phyloP scores from a whole-genome alignment of 1,140 invertebrate genomes.

The Calycopis cecrops region DNA sequence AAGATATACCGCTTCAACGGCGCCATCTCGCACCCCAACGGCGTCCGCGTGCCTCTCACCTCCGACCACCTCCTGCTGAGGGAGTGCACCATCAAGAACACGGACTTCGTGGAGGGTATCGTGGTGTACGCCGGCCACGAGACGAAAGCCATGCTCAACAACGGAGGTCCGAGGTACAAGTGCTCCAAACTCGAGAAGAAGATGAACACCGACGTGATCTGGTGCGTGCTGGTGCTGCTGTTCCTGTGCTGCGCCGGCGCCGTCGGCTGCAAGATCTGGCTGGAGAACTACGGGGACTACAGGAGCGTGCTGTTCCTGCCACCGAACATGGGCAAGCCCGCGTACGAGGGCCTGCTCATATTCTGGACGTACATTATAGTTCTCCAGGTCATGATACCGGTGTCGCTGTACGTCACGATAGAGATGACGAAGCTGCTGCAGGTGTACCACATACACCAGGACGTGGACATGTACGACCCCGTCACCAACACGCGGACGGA shows the following conservation, averaged over 20 bases:
- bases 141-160: conserved; percentile 98
- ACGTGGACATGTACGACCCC: conserved; percentile 89
- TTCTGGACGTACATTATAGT: conserved; percentile 98
- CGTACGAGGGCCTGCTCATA: conserved; percentile 89
- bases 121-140: conserved; percentile 98
- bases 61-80: conserved; percentile 95
- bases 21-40: conserved; percentile 88
- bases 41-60: conserved; percentile 86
- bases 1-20: conserved; percentile 97
- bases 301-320: conserved; percentile 79
- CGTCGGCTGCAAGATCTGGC: conserved; percentile 91
- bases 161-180: conserved; percentile 96
- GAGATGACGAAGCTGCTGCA: conserved; percentile 98
- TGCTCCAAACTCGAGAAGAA: conserved; percentile 92
- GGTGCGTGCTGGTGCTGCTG: conserved; percentile 95
- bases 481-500: conserved; percentile 91
- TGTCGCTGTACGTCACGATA: conserved; percentile 97
- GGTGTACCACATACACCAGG: conserved; percentile 96
- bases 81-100: conserved; percentile 95
- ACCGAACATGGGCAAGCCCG: conserved; percentile 74
- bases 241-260: conserved; percentile 94
- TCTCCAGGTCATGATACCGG: conserved; percentile 97
- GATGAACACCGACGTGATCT: conserved; percentile 97
- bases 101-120: conserved; percentile 93
- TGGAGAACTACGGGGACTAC: conserved; percentile 62